A percentile compares a stretch with the other conserved stretches of the same genome.
phyloP scores from a whole-genome alignment of 2,113 vertebrate species.

The Silurus glanis region DNA sequence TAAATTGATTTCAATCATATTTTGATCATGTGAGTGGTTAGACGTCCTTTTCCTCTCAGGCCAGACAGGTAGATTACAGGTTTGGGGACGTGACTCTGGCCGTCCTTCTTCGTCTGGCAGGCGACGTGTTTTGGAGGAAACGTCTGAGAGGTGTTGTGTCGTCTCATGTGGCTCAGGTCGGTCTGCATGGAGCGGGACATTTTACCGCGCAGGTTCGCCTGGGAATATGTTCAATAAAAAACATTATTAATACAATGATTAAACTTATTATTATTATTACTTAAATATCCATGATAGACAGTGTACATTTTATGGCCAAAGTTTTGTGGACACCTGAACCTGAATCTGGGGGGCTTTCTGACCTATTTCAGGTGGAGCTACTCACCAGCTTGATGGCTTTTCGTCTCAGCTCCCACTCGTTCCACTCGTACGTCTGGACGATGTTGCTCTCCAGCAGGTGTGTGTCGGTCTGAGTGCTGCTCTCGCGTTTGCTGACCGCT shows the following conservation, averaged over 20 bases:
- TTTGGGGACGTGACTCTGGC: constrained; percentile 71
- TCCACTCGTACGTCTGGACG: constrained; percentile 87
- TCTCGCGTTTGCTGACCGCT: constrained; percentile 73
- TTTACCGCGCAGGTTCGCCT: constrained; percentile 85
- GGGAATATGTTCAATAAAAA: constrained; percentile 29
- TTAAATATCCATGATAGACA: too few species aligned
- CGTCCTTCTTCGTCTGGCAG: constrained; percentile 77
- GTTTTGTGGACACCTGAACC: too few species aligned
- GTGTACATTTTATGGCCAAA: too few species aligned
- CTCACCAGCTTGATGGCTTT: constrained; percentile 90
- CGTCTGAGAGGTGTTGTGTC: constrained; percentile 81
- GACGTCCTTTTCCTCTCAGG: constrained; percentile 73
- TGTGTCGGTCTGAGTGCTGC: constrained; percentile 84
- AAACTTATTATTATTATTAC: neutral
- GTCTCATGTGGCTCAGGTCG: constrained; percentile 84
- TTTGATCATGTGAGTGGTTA: constrained; percentile 63
- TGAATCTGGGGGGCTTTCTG: too few species aligned
- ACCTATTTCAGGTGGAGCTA: neutral
- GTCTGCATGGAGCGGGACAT: constrained; percentile 84
- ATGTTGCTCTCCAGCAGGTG: constrained; percentile 84
- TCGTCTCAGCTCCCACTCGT: constrained; percentile 92
- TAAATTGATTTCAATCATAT: constrained; percentile 76
- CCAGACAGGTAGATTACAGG: constrained; percentile 81
- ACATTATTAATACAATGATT: neutral
- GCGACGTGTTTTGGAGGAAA: constrained; percentile 69